Base-by-base conservation (phyloP, 2,888 invertebrate species). In the Oxytorus armatus region DNA sequence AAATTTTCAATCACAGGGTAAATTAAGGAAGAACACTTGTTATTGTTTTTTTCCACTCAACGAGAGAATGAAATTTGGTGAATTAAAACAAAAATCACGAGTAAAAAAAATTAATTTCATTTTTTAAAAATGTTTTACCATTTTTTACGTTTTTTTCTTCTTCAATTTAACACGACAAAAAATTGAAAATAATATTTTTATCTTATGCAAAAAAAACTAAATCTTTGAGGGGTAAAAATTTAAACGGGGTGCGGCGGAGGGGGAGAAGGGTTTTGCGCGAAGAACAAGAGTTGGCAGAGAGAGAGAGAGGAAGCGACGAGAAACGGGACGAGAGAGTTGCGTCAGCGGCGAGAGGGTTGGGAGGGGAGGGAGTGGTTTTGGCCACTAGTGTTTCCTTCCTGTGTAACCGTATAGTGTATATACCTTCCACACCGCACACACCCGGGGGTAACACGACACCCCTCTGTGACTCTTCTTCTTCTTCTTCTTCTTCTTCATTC, bases 341-440 rank as follows among this genome's bases (percentile, higher is more conserved):
- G n/a, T n/a, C n/a, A n/a, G n/a, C n/a, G n/a, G n/a, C n/a, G n/a
- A n/a, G n/a, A n/a, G n/a, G n/a, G n/a, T n/a, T n/a, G n/a, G n/a
- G n/a, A n/a, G n/a, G 42, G 61, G 53, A 59, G 74, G 68, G 63
- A 39, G 83, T 73, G 21, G 82, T 77, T 82, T 72, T 79, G 81
- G 85, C 84, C 87, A 85, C 89, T 90, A 91, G 91, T 89, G 89
- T 91, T 91, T 91, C 90, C 91, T 91, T 91, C 91, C 91, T 91
- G 91, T 91, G 90, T 90, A 90, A 90, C 90, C 88, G 88, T 90
- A 84, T 84, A 90, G 88, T 81, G 63, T 51, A 83, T 63, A 82
- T 86, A 85, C 86, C 87, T 86, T 85, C 84, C 83, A 85, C 85
- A 83, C 68, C 73, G 39, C 65, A 69, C 85, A 79, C 84, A 81